These are phyloP conservation scores for Brevimyrus niger DNA, from an alignment of 2,113 vertebrate genomes.

Conservation along the genomic window DNA sequence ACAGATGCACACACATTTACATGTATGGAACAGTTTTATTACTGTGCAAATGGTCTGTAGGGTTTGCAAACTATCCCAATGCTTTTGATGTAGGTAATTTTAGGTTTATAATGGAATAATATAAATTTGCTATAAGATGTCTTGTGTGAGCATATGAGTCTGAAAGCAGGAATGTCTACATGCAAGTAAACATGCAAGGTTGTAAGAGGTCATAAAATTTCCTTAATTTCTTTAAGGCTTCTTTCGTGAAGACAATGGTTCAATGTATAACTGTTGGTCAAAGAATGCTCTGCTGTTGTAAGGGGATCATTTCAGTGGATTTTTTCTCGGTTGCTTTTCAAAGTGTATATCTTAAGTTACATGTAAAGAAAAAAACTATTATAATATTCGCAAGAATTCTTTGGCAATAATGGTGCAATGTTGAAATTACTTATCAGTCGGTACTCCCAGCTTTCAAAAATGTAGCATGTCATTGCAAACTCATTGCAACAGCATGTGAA, in stretches of 20 bases:
- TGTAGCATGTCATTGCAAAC: neutral
- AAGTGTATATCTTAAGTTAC: neutral
- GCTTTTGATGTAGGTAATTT: neutral
- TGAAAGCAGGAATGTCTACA: neutral
- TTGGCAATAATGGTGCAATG: neutral
- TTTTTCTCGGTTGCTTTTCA: neutral
- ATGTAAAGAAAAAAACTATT: neutral
- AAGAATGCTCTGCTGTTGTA: neutral
- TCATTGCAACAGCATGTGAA: neutral
- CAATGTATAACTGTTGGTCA: neutral
- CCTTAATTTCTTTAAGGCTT: neutral
- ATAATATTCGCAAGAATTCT: neutral
- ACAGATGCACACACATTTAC: neutral
- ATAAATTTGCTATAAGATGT: neutral
- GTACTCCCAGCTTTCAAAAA: neutral
- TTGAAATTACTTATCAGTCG: neutral
- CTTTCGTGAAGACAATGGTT: neutral
- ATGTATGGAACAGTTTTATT: neutral
- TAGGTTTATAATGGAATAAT: neutral
- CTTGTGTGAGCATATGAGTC: neutral
- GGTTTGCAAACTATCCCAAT: neutral
- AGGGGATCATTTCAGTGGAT: neutral
- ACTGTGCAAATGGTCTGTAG: neutral
- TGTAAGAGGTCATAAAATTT: neutral
- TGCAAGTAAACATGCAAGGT: neutral